Conservation (phyloP, 2,888 invertebrate genomes). For the Trachelus stipa region DNA sequence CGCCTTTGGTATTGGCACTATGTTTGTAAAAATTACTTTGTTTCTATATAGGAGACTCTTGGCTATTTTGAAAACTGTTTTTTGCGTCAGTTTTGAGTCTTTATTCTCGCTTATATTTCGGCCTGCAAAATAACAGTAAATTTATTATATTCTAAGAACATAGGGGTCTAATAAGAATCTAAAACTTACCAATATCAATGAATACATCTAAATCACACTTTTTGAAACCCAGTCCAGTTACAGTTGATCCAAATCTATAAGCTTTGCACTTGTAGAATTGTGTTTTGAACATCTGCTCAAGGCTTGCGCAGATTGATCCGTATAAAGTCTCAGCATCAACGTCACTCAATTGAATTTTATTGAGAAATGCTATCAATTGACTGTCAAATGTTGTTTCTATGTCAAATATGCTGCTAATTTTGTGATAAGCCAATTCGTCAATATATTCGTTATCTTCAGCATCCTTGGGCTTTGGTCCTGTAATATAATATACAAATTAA, state of each 20-base stretch:
- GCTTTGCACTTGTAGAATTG: conserved; percentile 60
- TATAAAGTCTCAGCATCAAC: conserved; percentile 44
- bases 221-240: conserved; percentile 77
- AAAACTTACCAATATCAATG: conserved; percentile 67
- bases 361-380: conserved; percentile 47
- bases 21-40: conserved; percentile 68
- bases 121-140: conserved; percentile 31
- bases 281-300: conserved; percentile 43
- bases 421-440: conserved; percentile 36
- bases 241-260: conserved; percentile 79
- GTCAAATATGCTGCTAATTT: conserved; percentile 44
- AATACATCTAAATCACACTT: conserved; percentile 82
- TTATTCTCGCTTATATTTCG: conserved; percentile 30
- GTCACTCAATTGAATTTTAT: conserved; percentile 41
- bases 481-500: not conserved
- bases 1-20: conserved; percentile 76
- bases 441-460: conserved; percentile 19
- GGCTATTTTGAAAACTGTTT: conserved; percentile 59
- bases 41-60: conserved; percentile 64
- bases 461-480: conserved; percentile 14
- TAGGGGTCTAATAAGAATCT: not conserved
- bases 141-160: not conserved
- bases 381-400: conserved; percentile 42
- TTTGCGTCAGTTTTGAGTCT: conserved; percentile 27
- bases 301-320: conserved; percentile 39